Evolutionary conservation across 2,113 vertebrate genomes (phyloP), one percentile per base, ranked within the genome.

Genomic region (Grammomys surdaster): DNA sequence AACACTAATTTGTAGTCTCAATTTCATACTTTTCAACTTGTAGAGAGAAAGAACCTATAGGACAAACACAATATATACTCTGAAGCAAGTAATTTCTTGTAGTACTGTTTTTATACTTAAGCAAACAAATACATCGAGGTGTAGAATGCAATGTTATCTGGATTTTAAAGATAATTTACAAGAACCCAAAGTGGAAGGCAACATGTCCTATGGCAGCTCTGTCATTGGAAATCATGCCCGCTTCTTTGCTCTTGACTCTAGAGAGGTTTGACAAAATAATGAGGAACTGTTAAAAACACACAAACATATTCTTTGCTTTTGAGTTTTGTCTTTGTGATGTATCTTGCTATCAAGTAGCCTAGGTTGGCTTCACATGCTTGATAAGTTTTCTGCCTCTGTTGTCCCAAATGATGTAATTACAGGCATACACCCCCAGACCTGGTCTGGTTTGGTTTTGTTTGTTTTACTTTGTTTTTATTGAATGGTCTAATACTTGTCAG

Each of bases 1-100:
- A 85, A 85, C 58, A 46, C 82, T 85, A 85, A 85, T 85, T 85
- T 65, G 58, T 46, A 85, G 58, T 85, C 58, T 65, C 82, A 65
- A 85, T 85, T 85, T 85, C 82, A 85, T 85, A 65, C 82, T 85
- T 85, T 46, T 65, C 40, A 46, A 65, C 40, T 31, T 46, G 40
- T 31, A 65, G 5, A 82, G 36, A 82, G 14, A 85, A 31, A 31
- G 58, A 26, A 46, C 26, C 40, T 85, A 65, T 46, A 85, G 4
- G 26, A 85, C 10, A 85, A 85, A 65, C 26, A 65, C 1, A 1
- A 46, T 31, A 2, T 31, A 46, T 85, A 85, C 14, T 63, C 58
- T 19, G 26, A 85, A 85, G 40, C 58, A 85, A 43, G 81, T 31
- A 43, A 65, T 85, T 65, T 46, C 31, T 46, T 46, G 40, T 43